phyloP scores from a whole-genome alignment of 2,113 vertebrate genomes.

The Muscicapa adusta region DNA sequence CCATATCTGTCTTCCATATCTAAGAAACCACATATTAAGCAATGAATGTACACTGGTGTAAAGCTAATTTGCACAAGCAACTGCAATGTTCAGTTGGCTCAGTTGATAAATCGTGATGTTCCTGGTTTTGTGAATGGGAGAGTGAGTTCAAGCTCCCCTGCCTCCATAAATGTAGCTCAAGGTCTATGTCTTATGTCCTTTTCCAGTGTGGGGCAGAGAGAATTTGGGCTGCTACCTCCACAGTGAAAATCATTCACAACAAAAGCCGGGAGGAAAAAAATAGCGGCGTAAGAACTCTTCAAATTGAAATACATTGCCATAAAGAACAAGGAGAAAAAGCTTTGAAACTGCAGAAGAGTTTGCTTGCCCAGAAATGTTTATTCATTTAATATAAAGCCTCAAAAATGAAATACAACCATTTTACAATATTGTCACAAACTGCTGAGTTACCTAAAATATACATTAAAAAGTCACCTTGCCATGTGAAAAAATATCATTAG shows the following conservation, averaged over 20 bases:
- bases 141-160: background rate
- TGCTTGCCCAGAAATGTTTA: background rate
- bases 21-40: background rate
- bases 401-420: background rate
- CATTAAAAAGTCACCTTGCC: background rate
- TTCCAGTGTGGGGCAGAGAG: background rate
- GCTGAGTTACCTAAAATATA: background rate
- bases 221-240: background rate
- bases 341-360: background rate
- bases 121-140: background rate
- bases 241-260: background rate
- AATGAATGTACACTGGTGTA: background rate
- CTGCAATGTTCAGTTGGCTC: background rate
- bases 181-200: background rate
- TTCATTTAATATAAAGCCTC: background rate
- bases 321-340: background rate
- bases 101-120: background rate
- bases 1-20: background rate
- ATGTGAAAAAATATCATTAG: slow-evolving; percentile 7
- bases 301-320: background rate
- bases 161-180: background rate
- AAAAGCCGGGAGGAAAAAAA: background rate
- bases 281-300: background rate
- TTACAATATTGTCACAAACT: background rate
- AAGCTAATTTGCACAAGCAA: background rate